Percentiles rank a stretch among this genome's conserved stretches.
phyloP scores from a whole-genome alignment of 2,797 vertebrate genomes.

The Brotula barbata region DNA sequence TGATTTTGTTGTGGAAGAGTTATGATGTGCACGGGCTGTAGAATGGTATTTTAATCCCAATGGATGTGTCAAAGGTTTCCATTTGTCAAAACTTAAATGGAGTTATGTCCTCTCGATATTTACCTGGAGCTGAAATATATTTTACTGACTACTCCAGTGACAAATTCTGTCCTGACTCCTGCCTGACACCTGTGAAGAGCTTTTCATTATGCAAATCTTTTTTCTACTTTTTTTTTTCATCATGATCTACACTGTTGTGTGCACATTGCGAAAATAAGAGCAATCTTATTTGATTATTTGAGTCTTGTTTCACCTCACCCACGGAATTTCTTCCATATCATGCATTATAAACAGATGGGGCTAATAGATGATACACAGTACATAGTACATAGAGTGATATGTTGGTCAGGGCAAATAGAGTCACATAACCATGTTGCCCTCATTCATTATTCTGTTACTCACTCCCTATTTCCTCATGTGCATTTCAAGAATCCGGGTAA shows the following conservation, averaged over 20 bases:
- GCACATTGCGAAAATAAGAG: neutral
- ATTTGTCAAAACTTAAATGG: neutral
- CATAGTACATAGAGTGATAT: too few species aligned
- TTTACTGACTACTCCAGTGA: neutral
- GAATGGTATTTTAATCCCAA: constrained; percentile 16
- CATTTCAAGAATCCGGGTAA: too few species aligned
- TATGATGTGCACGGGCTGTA: constrained; percentile 13
- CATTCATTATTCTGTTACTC: too few species aligned
- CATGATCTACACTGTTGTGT: constrained; percentile 22
- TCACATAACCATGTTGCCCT: too few species aligned
- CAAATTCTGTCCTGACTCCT: constrained; percentile 3
- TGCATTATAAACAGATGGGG: too few species aligned
- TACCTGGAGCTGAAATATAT: neutral
- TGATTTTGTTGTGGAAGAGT: neutral
- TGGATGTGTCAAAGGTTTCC: neutral
- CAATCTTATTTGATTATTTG: too few species aligned
- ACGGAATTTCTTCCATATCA: too few species aligned
- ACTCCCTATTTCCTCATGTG: too few species aligned
- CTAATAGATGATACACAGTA: too few species aligned
- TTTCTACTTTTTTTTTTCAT: constrained; percentile 2
- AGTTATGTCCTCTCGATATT: neutral
- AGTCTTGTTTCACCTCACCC: too few species aligned
- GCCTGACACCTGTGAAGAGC: neutral
- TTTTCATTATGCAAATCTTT: neutral
- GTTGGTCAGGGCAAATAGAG: too few species aligned